phyloP scores from a whole-genome alignment of 2,888 invertebrate species.

The Callyntrura guangdongensis region DNA sequence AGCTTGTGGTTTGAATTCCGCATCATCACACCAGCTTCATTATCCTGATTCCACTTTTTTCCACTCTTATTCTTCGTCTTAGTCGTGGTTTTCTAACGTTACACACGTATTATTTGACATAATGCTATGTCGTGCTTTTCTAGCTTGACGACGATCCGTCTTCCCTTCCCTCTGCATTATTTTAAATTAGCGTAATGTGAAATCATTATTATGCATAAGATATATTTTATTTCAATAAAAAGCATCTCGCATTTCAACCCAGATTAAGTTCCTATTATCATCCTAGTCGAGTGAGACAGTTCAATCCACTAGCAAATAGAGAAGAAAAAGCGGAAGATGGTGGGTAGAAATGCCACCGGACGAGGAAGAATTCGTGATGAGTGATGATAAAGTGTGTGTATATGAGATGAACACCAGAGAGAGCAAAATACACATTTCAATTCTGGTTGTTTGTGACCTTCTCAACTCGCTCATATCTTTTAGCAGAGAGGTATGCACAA shows the following conservation, averaged over 20 bases:
- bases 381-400: neutral
- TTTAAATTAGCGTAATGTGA: neutral
- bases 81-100: neutral
- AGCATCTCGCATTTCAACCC: neutral
- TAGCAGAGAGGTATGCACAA: constrained; percentile 1
- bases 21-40: constrained; percentile 50
- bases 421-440: neutral
- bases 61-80: neutral
- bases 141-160: neutral
- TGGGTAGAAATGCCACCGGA: neutral
- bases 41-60: constrained; percentile 32
- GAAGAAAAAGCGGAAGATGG: neutral
- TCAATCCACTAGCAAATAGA: neutral
- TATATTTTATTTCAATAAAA: neutral
- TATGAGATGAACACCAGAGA: neutral
- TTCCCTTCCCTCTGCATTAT: neutral
- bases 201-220: neutral
- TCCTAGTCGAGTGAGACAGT: neutral
- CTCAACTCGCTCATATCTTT: constrained; percentile 13
- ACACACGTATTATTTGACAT: neutral
- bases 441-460: constrained; percentile 45
- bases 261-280: constrained; percentile 1
- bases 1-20: constrained; percentile 63
- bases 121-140: neutral
- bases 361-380: too few relatives aligned